A percentile compares a stretch with the other conserved stretches of the same genome.
Evolutionary conservation across 2,113 vertebrate species (phyloP).

Genomic region (Verasper variegatus): DNA sequence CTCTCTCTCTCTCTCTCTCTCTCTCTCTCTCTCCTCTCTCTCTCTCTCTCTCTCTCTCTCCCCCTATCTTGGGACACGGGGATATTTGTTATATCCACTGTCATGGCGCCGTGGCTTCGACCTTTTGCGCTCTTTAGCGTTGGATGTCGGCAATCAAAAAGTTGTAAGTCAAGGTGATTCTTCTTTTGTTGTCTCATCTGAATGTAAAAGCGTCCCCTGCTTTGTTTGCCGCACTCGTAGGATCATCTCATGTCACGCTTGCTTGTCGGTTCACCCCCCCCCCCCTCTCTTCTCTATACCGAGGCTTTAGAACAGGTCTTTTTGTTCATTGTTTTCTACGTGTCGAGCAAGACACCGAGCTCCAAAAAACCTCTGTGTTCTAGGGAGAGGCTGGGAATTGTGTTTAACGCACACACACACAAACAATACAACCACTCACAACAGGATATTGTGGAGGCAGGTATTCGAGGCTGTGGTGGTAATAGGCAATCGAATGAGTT

Average conservation of each 20-base stretch:
- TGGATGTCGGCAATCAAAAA: conserved; percentile 58
- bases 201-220: conserved; percentile 30
- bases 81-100: conserved; percentile 64
- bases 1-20: conserved; percentile 20
- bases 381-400: not conserved
- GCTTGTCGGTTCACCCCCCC: not conserved
- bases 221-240: conserved; percentile 10
- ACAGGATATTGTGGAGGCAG: not conserved
- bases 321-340: conserved; percentile 14
- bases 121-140: conserved; percentile 39
- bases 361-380: not conserved
- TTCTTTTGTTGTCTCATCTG: conserved; percentile 39
- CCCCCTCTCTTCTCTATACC: not conserved
- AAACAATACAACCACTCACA: not conserved
- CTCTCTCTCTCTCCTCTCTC: conserved; percentile 45
- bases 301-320: conserved; percentile 3
- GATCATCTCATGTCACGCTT: conserved; percentile 21
- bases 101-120: conserved; percentile 57
- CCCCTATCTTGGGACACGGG: conserved; percentile 51
- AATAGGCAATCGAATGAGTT: not conserved
- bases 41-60: conserved; percentile 22
- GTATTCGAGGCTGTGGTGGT: conserved; percentile 2
- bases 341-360: conserved; percentile 25
- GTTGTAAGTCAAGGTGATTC: conserved; percentile 51
- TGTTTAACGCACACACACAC: not conserved